Base-by-base conservation (phyloP, 2,797 vertebrate genomes). In the Lycodopsis pacificus region DNA sequence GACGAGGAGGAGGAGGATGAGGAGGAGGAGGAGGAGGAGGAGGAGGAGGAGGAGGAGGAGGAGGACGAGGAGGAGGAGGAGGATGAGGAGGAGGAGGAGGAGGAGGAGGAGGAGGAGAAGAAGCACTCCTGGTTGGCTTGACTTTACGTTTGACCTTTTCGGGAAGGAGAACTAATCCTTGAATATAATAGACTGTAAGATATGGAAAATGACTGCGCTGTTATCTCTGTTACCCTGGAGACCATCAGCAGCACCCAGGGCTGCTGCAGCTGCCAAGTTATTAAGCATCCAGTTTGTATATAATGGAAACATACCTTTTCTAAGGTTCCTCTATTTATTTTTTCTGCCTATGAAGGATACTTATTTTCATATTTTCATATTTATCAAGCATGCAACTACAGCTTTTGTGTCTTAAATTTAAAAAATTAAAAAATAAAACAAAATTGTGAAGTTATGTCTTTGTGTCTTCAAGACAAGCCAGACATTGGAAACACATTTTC, bases 111-210 rank as follows among this genome's bases (percentile, higher is more conserved):
- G 92, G 93, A 92, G 92, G 71, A 76, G 83, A 79, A 82, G 86
- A 71, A 87, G 82, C 64, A 85, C 85, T 91, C 93, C 94, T 94
- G 95, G 91, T 94, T 95, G 92, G 92, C 94, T 88, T 97, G 97
- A 98, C 97, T 98, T 98, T 97, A 96, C 94, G 94, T 97, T 96
- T 97, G 97, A 98, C 98, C 97, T 98, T 97, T 97, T 94, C 93
- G 95, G 95, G 95, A 96, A 96, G 95, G 96, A 96, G 96, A 97
- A 96, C 96, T 98, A 99, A 99, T 98, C 97, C 97, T 95, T 95
- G 96, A 94, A 96, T 97, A 97, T 97, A 98, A 98, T 97, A 96
- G 96, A 97, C 96, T 97, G 96, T 95, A 96, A 96, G 97, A 98
- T 97, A 97, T 97, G 97, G 96, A 97, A 97, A 97, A 97, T 96